Evolutionary conservation across 2,113 vertebrate species (phyloP).

Genomic region (Paedocypris sp.): DNA sequence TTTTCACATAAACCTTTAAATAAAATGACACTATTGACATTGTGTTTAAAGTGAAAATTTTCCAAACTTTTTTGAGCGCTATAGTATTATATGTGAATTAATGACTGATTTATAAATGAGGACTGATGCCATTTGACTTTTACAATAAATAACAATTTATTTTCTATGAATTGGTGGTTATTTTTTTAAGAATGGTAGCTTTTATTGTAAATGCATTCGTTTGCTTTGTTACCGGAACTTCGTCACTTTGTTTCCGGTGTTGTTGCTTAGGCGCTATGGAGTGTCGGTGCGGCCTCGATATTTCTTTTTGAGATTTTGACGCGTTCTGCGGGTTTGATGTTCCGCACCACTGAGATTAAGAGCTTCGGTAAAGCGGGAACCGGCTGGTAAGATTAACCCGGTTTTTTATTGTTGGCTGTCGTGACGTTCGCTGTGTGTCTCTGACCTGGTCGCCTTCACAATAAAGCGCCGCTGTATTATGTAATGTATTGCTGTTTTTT

Average conservation of each 20-base stretch:
- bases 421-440: neutral
- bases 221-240: neutral
- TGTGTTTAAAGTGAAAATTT: too few relatives aligned
- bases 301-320: slow-evolving; percentile 52
- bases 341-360: slow-evolving; percentile 61
- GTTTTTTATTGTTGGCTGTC: slow-evolving; percentile 11
- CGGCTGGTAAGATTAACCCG: slow-evolving; percentile 71
- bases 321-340: slow-evolving; percentile 63
- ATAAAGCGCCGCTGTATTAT: neutral
- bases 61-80: too few relatives aligned
- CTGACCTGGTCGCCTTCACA: neutral
- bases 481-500: neutral
- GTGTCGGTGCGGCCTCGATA: slow-evolving; percentile 38
- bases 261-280: slow-evolving; percentile 53
- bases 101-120: too few relatives aligned
- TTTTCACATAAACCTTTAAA: too few relatives aligned
- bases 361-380: slow-evolving; percentile 65
- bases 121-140: neutral
- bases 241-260: slow-evolving; percentile 28
- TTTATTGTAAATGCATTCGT: slow-evolving; percentile 2
- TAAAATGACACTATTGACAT: too few relatives aligned
- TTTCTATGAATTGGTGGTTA: neutral
- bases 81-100: too few relatives aligned
- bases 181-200: neutral
- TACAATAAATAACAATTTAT: neutral